Base-by-base conservation (phyloP, 1,140 invertebrate genomes). In the Papilio aristodemus region DNA sequence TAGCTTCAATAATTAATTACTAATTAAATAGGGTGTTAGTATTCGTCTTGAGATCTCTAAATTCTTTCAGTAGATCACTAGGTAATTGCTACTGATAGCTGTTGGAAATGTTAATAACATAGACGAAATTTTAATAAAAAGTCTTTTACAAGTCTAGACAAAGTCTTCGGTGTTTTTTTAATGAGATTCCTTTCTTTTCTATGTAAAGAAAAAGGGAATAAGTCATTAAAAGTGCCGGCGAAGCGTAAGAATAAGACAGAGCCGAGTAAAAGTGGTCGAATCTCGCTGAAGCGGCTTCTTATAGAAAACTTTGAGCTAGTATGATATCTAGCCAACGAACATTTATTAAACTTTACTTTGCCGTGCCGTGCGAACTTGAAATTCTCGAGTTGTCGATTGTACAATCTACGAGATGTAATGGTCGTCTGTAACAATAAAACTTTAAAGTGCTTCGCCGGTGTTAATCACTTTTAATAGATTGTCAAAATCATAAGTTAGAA, bases 191-290 rank as follows among this genome's bases (percentile, higher is more conserved):
- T 72, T 75, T 74, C 70, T 68, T 77, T 71, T 73, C 71, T 70
- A 70, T 71, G 76, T 71, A 67, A 69, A 74, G 70, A 76, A 81
- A 80, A 82, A 80, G 70, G 71, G 79, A 79, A 83, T 83, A 87
- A 89, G 85, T 89, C 85, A 89, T 89, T 89, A 89, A 85, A 87
- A 87, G 77, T 86, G 75, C 74, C 81, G 77, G 73, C 77, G 78
- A 75, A 86, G 79, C 81, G 85, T 80, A 81, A 85, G 77, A 80
- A 80, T 76, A 76, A 84, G 77, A 75, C 63, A 67, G 71, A 73
- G 70, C 69, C 58, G 70, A 70, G 57, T 70, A 77, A 75, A 81
- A 83, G 77, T 87, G 80, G 85, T 87, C 78, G 80, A 86, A 83
- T 80, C 73, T 73, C 77, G 77, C 70, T 77, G 78, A 73, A 75